Evolutionary conservation across 2,888 invertebrate species (phyloP).

Genomic region (Oeneis ivallda): DNA sequence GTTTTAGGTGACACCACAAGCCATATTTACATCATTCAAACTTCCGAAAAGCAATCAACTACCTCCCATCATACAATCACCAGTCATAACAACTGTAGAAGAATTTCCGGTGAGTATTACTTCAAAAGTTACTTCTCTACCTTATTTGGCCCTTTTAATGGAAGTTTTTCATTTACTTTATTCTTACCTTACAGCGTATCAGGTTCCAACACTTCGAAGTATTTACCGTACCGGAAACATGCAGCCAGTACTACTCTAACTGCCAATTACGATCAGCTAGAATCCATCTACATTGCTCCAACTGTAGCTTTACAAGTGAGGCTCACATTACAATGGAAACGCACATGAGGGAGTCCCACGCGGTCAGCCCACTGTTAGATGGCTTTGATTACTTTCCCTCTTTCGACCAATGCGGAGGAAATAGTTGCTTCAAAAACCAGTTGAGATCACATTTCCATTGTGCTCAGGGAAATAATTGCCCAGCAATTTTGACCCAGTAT

Average conservation of each 20-base stretch:
- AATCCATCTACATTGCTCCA: conserved; percentile 93
- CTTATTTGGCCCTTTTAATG: background rate
- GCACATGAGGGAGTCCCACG: conserved; percentile 93
- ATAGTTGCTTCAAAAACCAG: conserved; percentile 77
- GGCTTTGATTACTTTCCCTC: conserved; percentile 91
- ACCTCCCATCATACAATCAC: conserved; percentile 66
- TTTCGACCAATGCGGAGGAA: conserved; percentile 75
- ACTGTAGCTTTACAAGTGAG: conserved; percentile 92
- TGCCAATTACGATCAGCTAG: conserved; percentile 86
- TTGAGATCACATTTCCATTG: conserved; percentile 76
- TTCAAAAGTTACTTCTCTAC: background rate
- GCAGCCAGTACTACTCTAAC: conserved; percentile 84
- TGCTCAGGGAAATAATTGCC: conserved; percentile 74
- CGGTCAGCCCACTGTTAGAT: conserved; percentile 89
- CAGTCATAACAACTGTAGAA: conserved; percentile 69
- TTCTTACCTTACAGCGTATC: conserved; percentile 65
- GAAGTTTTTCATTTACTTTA: background rate
- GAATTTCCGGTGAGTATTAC: conserved; percentile 70
- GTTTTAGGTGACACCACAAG: conserved; percentile 88
- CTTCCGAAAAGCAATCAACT: conserved; percentile 86
- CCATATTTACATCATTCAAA: conserved; percentile 96
- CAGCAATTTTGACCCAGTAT: conserved; percentile 76
- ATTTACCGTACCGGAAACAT: conserved; percentile 82
- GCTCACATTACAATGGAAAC: conserved; percentile 88
- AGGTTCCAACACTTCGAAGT: conserved; percentile 84